Evolutionary conservation across 2,113 vertebrate species (phyloP).

Genomic region (Dasyprocta punctata): DNA sequence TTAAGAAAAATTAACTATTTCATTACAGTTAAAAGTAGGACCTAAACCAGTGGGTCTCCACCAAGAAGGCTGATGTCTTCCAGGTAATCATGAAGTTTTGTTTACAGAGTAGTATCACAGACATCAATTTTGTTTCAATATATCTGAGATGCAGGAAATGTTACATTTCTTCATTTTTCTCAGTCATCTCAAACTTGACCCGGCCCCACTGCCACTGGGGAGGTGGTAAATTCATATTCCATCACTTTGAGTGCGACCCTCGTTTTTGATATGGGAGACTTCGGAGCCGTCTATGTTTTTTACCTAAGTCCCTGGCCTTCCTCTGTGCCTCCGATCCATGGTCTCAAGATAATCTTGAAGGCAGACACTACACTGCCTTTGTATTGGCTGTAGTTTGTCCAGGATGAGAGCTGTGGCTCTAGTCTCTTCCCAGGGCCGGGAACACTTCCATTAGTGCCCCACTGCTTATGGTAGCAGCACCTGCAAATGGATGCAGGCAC

Average conservation of each 20-base stretch:
- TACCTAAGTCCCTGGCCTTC: not conserved
- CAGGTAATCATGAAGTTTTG: no score
- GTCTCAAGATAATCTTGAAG: not conserved
- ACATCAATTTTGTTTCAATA: not conserved
- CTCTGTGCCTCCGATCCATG: not conserved
- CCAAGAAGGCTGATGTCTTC: not conserved
- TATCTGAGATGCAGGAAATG: not conserved
- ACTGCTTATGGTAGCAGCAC: not conserved
- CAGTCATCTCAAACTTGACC: not conserved
- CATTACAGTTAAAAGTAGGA: not conserved
- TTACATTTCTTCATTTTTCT: not conserved
- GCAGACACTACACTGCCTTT: no score
- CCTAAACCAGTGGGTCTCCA: not conserved
- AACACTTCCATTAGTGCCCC: not conserved
- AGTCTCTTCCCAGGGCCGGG: not conserved
- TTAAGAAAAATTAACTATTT: not conserved
- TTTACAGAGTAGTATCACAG: not conserved
- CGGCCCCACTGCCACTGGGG: no score
- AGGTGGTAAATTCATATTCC: no score
- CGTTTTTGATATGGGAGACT: not conserved
- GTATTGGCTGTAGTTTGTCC: no score
- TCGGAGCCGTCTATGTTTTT: not conserved
- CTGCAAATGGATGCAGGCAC: not conserved
- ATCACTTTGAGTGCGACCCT: not conserved
- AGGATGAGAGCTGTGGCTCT: not conserved